Conservation (phyloP, 2,113 vertebrate genomes). For the Candoia aspera region DNA sequence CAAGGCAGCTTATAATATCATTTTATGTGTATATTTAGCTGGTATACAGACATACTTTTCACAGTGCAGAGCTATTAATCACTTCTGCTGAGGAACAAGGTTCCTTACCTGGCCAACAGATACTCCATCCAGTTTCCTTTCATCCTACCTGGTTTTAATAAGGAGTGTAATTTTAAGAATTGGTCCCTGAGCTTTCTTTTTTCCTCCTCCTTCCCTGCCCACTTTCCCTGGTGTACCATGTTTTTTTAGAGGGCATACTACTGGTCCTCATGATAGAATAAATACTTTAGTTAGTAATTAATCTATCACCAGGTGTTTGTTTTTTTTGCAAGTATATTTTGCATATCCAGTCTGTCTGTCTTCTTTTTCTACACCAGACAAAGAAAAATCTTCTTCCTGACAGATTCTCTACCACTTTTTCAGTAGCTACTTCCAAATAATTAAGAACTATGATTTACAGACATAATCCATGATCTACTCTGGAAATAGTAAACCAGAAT, state of each 20-base stretch:
- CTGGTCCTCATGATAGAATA: background rate
- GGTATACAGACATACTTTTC: background rate
- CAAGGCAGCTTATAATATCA: background rate
- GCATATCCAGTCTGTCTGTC: background rate
- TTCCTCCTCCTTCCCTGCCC: background rate
- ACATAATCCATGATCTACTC: background rate
- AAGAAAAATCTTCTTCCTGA: background rate
- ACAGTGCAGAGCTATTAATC: background rate
- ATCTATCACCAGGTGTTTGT: background rate
- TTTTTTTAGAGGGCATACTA: background rate
- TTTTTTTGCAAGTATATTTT: background rate
- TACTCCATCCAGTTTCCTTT: background rate
- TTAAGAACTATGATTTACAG: background rate
- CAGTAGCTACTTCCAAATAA: background rate
- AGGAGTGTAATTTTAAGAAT: background rate
- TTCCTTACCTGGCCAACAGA: background rate
- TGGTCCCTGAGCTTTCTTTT: background rate
- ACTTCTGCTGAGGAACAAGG: background rate
- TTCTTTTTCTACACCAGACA: background rate
- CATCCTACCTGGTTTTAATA: background rate
- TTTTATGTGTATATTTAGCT: background rate
- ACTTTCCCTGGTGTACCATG: background rate
- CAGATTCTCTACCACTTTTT: background rate
- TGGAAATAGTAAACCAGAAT: background rate
- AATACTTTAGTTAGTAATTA: background rate